Conservation (phyloP, 1,140 invertebrate genomes). For the Musca domestica region DNA sequence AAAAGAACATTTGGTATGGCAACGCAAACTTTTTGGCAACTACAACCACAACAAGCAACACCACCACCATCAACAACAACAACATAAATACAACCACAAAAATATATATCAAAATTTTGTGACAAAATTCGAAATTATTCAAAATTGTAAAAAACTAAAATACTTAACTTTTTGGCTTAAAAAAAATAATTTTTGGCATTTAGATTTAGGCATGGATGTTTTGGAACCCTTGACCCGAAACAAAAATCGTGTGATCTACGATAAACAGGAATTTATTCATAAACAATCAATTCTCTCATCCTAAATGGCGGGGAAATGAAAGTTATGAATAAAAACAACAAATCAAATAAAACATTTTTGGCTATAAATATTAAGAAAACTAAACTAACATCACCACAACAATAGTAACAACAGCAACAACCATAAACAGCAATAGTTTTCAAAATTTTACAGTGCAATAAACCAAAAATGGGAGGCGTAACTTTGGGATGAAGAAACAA, state of each 20-base stretch:
- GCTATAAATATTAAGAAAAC: slow-evolving; percentile 46
- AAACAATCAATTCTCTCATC: no score
- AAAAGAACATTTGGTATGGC: slow-evolving; percentile 22
- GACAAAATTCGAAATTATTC: no score
- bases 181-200: not conserved
- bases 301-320: not conserved
- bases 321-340: not conserved
- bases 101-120: no score
- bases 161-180: slow-evolving; percentile 8
- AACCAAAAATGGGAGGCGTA: not conserved
- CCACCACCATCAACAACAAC: slow-evolving; percentile 5
- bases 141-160: not conserved
- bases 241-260: no score
- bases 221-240: no score
- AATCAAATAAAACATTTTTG: slow-evolving; percentile 40
- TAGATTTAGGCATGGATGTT: no score
- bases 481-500: no score
- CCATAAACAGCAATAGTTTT: slow-evolving; percentile 51
- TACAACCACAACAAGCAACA: no score
- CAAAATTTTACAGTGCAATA: slow-evolving; percentile 47
- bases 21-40: slow-evolving; percentile 18
- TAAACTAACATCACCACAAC: not conserved
- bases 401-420: not conserved
- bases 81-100: not conserved
- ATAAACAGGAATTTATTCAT: no score